Conservation (phyloP, 2,888 invertebrate species). For the Dione juno region DNA sequence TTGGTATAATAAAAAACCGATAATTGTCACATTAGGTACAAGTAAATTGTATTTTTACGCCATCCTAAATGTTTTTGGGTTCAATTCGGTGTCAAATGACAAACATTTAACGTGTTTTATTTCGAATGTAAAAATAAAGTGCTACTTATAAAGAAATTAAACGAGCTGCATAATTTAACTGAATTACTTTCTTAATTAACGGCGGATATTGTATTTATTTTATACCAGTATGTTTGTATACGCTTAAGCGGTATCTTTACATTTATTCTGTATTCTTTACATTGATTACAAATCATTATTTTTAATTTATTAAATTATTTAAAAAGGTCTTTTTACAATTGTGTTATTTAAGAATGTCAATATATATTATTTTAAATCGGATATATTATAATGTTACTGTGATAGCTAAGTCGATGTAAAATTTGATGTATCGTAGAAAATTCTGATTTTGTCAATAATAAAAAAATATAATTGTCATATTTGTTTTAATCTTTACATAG, state of each 20-base stretch:
- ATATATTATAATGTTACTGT: neutral
- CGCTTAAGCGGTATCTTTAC: neutral
- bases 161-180: neutral
- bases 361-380: neutral
- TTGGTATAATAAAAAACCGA: neutral
- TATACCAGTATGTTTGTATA: neutral
- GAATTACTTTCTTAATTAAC: constrained; percentile 1
- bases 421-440: neutral
- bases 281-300: constrained; percentile 6
- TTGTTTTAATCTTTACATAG: too few relatives aligned
- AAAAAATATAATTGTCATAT: too few relatives aligned
- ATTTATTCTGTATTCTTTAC: constrained; percentile 8
- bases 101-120: constrained; percentile 7
- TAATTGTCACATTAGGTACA: neutral
- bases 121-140: constrained; percentile 9
- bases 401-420: too few relatives aligned
- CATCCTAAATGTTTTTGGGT: neutral
- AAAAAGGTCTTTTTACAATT: neutral
- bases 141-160: constrained; percentile 14
- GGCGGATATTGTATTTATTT: constrained; percentile 5
- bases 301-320: neutral
- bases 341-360: neutral
- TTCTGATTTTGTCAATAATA: too few relatives aligned
- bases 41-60: neutral
- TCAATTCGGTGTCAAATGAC: constrained; percentile 2